Base-by-base conservation (phyloP, 2,888 invertebrate genomes). In the Cheilosia scutellata region DNA sequence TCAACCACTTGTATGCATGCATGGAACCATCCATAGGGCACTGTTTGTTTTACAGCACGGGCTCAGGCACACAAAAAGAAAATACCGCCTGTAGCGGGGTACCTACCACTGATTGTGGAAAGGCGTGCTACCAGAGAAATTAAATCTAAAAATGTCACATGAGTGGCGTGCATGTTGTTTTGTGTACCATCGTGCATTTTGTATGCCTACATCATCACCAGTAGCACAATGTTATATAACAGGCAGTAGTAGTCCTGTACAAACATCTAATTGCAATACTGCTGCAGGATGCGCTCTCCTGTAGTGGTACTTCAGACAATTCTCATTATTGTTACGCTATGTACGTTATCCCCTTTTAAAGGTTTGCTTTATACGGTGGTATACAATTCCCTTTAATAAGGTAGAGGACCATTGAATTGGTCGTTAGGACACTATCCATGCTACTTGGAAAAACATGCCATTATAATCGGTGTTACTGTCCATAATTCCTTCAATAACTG, bases 251-350 rank as follows among this genome's bases (percentile, higher is more conserved):
- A 55, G 63, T 74, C 70, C 79, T 70, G 76, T 62, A 62, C 71
- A 80, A 86, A 86, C 71, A 80, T 80, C 80, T 86, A 80, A 86
- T 86, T 86, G 84, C 84, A 80, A 62, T 72, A 65, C 65, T 70
- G 75, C 80, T 86, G 33, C 60, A 76, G 84, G 84, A 80, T 80
- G 80, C 65, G 65, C 76, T 71, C 58, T 25, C 65, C 49, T n/a
- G 51, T 55, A 80, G 71, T 86, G 55, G 40, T 53, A 72, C 84
- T 86, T 80, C 84, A 86, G 84, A 86, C 84, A 76, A 80, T 86
- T 72, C 76, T 86, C 84, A 80, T 86, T 86, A 86, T 80, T 86
- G 76, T 86, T 86, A 86, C 80, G 72, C 76, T 80, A 44, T 68
- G 74, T 7, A 49, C 51, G 40, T 70, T 63, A 6, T 71, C n/a